Percentiles rank a stretch among this genome's conserved stretches.
These are phyloP conservation scores for Mesaphorura yosii DNA, from an alignment of 1,140 invertebrate species.

Conservation along the genomic window DNA sequence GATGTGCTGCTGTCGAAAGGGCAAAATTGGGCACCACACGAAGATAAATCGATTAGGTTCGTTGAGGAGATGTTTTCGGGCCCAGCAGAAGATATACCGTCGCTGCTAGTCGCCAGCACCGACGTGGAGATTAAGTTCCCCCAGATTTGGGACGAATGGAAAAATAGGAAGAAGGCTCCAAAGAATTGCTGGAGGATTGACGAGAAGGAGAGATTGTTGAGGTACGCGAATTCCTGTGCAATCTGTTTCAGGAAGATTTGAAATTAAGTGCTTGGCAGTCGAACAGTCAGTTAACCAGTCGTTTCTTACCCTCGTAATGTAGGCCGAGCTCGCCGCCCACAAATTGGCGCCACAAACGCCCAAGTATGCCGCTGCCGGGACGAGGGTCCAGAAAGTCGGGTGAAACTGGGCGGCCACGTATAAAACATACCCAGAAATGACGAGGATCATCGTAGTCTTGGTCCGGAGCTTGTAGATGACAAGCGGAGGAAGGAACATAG, in stretches of 20 bases:
- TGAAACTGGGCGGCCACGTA: constrained; percentile 91
- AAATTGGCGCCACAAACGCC: constrained; percentile 86
- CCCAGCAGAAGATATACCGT: constrained; percentile 39
- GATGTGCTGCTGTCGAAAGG: constrained; percentile 52
- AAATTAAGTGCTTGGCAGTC: constrained; percentile 39
- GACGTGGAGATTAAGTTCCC: constrained; percentile 81
- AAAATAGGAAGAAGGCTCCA: constrained; percentile 94
- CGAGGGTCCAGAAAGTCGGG: constrained; percentile 73
- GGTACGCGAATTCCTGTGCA: constrained; percentile 73
- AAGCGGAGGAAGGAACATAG: constrained; percentile 81
- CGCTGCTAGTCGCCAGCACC: constrained; percentile 63
- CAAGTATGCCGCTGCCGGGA: constrained; percentile 75
- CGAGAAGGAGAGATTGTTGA: constrained; percentile 77
- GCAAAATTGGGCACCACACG: constrained; percentile 74
- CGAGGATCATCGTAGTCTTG: constrained; percentile 88
- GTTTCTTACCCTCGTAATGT: constrained; percentile 65
- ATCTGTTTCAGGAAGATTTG: constrained; percentile 46
- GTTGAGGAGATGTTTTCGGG: constrained; percentile 42
- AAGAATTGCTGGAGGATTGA: constrained; percentile 84
- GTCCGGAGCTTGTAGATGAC: constrained; percentile 78
- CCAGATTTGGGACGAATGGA: constrained; percentile 77
- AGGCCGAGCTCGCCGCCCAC: constrained; percentile 92
- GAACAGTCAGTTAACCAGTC: neutral
- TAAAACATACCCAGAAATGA: constrained; percentile 80
- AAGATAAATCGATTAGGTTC: constrained; percentile 38